phyloP scores from a whole-genome alignment of 2,797 vertebrate genomes.

The Oryzias sinensis region DNA sequence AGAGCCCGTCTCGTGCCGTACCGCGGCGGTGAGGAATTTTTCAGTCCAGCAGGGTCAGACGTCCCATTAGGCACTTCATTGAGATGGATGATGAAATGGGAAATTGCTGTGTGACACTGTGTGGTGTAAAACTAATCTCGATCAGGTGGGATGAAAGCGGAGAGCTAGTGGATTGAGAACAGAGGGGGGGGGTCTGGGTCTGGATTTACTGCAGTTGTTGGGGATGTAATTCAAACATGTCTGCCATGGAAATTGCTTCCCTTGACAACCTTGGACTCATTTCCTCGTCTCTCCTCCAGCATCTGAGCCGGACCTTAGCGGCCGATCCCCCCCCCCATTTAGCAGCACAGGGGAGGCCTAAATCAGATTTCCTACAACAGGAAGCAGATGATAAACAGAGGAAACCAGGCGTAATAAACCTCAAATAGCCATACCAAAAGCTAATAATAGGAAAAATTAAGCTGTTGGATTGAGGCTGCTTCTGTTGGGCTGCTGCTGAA shows the following conservation, averaged over 20 bases:
- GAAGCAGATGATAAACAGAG: conserved; percentile 13
- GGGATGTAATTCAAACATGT: conserved; percentile 39
- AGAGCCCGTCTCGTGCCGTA: background rate
- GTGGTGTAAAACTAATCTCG: conserved; percentile 36
- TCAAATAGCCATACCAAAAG: background rate
- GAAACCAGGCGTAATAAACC: conserved; percentile 5
- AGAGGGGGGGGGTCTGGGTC: conserved; percentile 2
- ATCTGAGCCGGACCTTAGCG: conserved; percentile 18
- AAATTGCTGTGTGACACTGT: conserved; percentile 37
- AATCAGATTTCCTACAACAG: conserved; percentile 14
- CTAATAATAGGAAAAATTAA: background rate
- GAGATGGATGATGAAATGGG: conserved; percentile 46
- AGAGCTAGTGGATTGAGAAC: conserved; percentile 13
- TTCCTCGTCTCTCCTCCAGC: conserved; percentile 29
- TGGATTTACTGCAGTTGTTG: conserved; percentile 43
- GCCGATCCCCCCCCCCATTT: conserved; percentile 14
- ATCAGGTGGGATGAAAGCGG: conserved; percentile 13
- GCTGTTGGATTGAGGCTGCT: background rate
- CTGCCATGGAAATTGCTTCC: conserved; percentile 42
- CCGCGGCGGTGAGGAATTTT: conserved; percentile 4
- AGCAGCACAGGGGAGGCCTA: conserved; percentile 19
- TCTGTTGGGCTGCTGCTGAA: background rate
- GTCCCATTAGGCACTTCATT: conserved; percentile 37
- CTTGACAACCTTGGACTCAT: conserved; percentile 36
- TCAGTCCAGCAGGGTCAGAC: conserved; percentile 15